A percentile compares a stretch with the other conserved stretches of the same genome.
Evolutionary conservation across 2,888 invertebrate species (phyloP).

Genomic region (Uropetala carovei): DNA sequence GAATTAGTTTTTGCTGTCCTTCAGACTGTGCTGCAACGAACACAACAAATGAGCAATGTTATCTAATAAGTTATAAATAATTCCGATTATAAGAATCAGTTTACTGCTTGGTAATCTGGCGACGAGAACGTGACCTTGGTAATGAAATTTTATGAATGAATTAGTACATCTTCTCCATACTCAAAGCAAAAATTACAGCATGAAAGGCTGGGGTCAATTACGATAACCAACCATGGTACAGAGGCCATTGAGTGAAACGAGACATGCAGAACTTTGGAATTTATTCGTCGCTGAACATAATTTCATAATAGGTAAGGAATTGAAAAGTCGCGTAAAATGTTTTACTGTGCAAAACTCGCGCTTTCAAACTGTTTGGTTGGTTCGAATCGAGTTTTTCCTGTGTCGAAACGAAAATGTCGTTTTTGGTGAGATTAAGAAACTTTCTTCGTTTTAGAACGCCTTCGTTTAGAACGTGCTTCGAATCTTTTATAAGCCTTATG

Average conservation of each 20-base stretch:
- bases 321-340: background rate
- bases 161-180: background rate
- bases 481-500: too few relatives aligned
- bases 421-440: too few relatives aligned
- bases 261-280: background rate
- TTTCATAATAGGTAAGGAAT: background rate
- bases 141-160: slow-evolving; percentile 4
- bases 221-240: background rate
- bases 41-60: too few relatives aligned
- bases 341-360: too few relatives aligned
- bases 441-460: too few relatives aligned
- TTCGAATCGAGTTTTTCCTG: too few relatives aligned
- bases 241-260: background rate
- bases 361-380: too few relatives aligned
- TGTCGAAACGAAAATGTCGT: too few relatives aligned
- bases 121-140: slow-evolving; percentile 10
- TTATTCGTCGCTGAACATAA: background rate
- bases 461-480: too few relatives aligned
- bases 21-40: too few relatives aligned
- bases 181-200: slow-evolving; percentile 1
- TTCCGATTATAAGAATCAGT: background rate
- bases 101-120: background rate
- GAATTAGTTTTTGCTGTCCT: too few relatives aligned
- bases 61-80: background rate
- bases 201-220: background rate